Conservation (phyloP, 2,113 vertebrate genomes). For the Dermatemys mawii region DNA sequence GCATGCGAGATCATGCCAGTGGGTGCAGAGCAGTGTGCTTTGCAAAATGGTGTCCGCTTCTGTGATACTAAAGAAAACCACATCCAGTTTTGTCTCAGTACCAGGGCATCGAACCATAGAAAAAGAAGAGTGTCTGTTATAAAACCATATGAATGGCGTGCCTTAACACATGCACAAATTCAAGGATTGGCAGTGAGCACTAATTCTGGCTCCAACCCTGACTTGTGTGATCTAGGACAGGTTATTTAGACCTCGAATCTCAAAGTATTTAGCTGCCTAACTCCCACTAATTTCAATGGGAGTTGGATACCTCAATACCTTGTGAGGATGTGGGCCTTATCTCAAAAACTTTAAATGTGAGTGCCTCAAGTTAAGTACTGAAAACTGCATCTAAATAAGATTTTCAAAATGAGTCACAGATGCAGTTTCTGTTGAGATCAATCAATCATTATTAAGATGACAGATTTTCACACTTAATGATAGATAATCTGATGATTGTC, state of each 20-base stretch:
- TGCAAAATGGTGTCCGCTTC: too few species aligned
- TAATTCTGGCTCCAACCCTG: not conserved
- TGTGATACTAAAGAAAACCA: not conserved
- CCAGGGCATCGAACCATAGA: not conserved
- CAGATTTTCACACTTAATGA: not conserved
- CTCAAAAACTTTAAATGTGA: not conserved
- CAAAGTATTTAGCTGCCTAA: not conserved
- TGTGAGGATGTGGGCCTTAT: not conserved
- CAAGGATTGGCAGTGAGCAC: not conserved
- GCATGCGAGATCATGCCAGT: too few species aligned
- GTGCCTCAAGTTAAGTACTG: not conserved
- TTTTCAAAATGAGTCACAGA: not conserved
- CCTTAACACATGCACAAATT: not conserved
- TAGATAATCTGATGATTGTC: not conserved
- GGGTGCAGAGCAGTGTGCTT: too few species aligned
- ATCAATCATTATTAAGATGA: not conserved
- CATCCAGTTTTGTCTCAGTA: not conserved
- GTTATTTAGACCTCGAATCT: not conserved
- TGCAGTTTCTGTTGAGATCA: not conserved
- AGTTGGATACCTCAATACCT: not conserved
- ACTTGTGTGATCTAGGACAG: accelerated
- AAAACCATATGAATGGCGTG: not conserved
- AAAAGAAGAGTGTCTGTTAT: not conserved
- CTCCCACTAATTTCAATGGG: not conserved
- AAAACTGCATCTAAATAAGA: not conserved